A percentile compares a stretch with the other conserved stretches of the same genome.
phyloP scores from a whole-genome alignment of 2,797 vertebrate species.

The Lacerta viridis region DNA sequence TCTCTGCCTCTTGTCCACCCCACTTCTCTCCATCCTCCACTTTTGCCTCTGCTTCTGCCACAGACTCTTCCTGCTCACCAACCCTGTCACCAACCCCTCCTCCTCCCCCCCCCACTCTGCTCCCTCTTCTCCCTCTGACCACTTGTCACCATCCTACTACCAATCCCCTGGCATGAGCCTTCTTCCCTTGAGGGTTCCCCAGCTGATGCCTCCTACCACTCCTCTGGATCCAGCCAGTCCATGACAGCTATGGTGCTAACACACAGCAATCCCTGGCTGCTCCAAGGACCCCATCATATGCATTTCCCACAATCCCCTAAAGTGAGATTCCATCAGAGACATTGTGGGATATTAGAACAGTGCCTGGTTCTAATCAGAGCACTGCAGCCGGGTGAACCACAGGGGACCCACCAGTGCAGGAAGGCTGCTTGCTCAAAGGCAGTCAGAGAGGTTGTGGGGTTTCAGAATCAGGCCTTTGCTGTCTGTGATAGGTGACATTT shows the following conservation, averaged over 20 bases:
- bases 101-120: too few species aligned
- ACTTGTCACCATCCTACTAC: too few species aligned
- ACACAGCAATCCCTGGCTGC: not conserved
- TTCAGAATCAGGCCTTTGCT: not conserved
- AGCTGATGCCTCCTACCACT: too few species aligned
- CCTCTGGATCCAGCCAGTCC: too few species aligned
- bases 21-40: too few species aligned
- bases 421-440: not conserved
- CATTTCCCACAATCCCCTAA: not conserved
- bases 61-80: too few species aligned
- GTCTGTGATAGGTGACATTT: not conserved
- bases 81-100: too few species aligned
- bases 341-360: not conserved
- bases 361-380: not conserved
- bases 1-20: too few species aligned
- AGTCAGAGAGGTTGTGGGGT: not conserved
- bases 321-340: not conserved
- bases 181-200: too few species aligned
- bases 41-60: too few species aligned
- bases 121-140: too few species aligned
- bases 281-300: not conserved
- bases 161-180: too few species aligned
- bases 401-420: not conserved
- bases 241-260: not conserved
- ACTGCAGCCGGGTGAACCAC: not conserved